Evolutionary conservation across 1,140 invertebrate genomes (phyloP).

Genomic region (Agrypnia vestita): DNA sequence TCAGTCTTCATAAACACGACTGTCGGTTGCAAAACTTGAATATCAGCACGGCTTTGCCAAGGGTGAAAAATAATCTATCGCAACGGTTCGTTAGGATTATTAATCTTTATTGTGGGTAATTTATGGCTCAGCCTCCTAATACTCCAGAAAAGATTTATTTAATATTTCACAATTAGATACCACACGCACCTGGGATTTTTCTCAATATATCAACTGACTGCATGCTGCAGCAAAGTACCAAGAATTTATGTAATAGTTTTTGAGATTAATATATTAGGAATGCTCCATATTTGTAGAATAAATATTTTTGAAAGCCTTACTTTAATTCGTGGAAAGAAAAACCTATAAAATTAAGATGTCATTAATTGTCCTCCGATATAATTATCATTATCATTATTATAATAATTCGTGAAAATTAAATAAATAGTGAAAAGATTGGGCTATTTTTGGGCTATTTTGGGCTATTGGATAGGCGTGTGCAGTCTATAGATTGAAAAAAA

Average conservation of each 20-base stretch:
- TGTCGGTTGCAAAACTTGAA: conserved; percentile 23
- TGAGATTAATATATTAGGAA: too few relatives aligned
- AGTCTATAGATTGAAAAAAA: too few relatives aligned
- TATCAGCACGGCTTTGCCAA: neutral
- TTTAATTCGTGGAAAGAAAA: too few relatives aligned
- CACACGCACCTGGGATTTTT: neutral
- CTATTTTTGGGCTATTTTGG: too few relatives aligned
- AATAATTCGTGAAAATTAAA: too few relatives aligned
- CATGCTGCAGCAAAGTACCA: neutral
- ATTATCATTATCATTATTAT: too few relatives aligned
- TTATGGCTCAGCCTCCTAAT: neutral
- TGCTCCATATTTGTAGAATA: too few relatives aligned
- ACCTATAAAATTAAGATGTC: too few relatives aligned
- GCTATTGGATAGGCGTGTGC: too few relatives aligned
- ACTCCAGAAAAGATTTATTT: neutral
- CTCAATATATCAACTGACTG: neutral
- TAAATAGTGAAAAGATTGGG: too few relatives aligned
- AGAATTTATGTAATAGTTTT: neutral
- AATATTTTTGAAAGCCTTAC: too few relatives aligned
- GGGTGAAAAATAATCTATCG: conserved; percentile 4
- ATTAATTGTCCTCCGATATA: too few relatives aligned
- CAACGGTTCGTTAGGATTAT: neutral
- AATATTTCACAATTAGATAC: neutral
- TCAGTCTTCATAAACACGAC: conserved; percentile 14
- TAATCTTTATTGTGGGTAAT: neutral